Evolutionary conservation across 1,140 invertebrate genomes (phyloP).

Genomic region (Euwallacea fornicatus): DNA sequence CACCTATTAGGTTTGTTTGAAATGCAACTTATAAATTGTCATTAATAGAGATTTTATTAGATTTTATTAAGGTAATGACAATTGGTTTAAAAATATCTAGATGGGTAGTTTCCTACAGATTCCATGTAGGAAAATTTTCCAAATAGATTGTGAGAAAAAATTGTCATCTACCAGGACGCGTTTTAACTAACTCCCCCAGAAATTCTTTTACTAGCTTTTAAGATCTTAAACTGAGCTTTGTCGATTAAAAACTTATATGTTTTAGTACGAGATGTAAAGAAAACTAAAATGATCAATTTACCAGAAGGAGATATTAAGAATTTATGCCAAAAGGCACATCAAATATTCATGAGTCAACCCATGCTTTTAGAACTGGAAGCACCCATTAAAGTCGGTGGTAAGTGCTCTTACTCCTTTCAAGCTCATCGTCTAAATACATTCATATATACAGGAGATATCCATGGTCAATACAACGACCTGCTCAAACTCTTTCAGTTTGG

Average conservation of each 20-base stretch:
- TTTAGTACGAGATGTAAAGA: conserved; percentile 39
- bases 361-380: conserved; percentile 97
- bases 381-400: conserved; percentile 97
- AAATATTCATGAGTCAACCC: conserved; percentile 98
- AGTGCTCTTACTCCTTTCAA: conserved; percentile 43
- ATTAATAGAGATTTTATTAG: no score
- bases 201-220: no score
- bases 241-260: neutral
- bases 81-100: no score
- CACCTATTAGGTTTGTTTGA: no score
- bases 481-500: conserved; percentile 94
- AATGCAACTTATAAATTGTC: no score
- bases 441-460: conserved; percentile 74
- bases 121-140: no score
- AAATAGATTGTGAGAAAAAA: no score
- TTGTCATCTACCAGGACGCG: no score
- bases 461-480: conserved; percentile 90
- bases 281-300: conserved; percentile 80
- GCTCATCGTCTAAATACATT: neutral
- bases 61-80: no score
- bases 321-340: conserved; percentile 88
- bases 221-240: no score
- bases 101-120: no score
- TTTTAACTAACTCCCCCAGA: no score
- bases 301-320: conserved; percentile 90